phyloP scores from a whole-genome alignment of 2,888 invertebrate species.

The Watsonalla cultraria region DNA sequence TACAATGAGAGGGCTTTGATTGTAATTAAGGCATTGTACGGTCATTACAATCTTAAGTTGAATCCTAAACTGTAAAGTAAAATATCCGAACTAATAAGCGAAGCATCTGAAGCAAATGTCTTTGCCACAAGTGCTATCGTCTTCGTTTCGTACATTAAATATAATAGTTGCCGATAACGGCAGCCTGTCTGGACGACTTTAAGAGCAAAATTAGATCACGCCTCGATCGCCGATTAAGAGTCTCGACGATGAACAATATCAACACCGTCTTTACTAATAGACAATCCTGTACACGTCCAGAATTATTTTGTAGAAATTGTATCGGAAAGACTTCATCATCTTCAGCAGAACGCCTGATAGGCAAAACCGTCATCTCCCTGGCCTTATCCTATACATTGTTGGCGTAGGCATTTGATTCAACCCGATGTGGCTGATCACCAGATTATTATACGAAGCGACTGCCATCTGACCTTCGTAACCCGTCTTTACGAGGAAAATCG shows the following conservation, averaged over 20 bases:
- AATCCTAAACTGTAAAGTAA: too few species aligned
- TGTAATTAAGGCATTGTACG: too few species aligned
- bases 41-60: too few species aligned
- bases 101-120: not conserved
- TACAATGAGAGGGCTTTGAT: too few species aligned
- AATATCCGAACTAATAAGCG: not conserved
- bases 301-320: not conserved
- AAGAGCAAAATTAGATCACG: not conserved
- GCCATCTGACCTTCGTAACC: too few species aligned
- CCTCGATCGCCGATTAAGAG: not conserved
- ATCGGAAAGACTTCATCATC: not conserved
- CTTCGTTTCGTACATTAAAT: not conserved
- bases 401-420: too few species aligned
- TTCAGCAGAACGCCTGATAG: too few species aligned
- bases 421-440: too few species aligned
- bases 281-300: not conserved
- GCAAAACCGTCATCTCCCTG: too few species aligned
- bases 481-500: too few species aligned
- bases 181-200: not conserved
- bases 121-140: not conserved
- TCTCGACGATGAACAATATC: not conserved
- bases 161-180: not conserved
- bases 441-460: too few species aligned
- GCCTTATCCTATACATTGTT: too few species aligned
- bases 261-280: not conserved